Base-by-base conservation (phyloP, 2,888 invertebrate species). In the Drosophila koepferae region DNA sequence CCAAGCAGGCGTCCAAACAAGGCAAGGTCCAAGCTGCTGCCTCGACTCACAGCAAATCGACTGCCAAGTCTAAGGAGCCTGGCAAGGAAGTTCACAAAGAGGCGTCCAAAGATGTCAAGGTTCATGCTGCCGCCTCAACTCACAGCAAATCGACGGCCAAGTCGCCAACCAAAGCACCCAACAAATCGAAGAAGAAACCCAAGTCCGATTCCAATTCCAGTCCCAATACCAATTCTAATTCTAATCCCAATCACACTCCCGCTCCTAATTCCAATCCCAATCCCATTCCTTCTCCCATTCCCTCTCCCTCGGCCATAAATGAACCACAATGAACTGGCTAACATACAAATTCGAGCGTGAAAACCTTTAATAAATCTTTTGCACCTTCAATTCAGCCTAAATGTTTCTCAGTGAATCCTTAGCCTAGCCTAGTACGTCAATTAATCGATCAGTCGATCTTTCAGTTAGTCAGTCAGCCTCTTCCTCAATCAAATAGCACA, bases 151-250 rank as follows among this genome's bases (percentile, higher is more conserved):
- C 60, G 10, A 70, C 74, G 6, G 58, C 56, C 58, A 75, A 44
- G 23, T 75, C 74, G n/a, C 1, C 58, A 2, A 61, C 70, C 12
- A 74, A 63, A 9, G 41, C 60, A 2, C 36, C 61, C 28, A 10
- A 34, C 40, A 56, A 59, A 40, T 43, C 41, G 3, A 65, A 61
- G 49, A 1, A 48, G 16, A 70, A 67, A 16, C 6, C 46, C 31
- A 59, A 36, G 9, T 58, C 28, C 28, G 28, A 28, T 28, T 28
- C 28, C 28, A 28, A 28, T 6, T 28, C 28, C 28, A 28, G 5
- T 28, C 28, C 28, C 28, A 5, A 28, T 28, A 3, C 5, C 28
- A 28, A 28, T 28, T 28, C 28, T 28, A 28, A 28, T 28, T 28
- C 28, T 5, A 28, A 28, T 6, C 28, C 5, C 5, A 28, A 28